A percentile compares a stretch with the other conserved stretches of the same genome.
phyloP scores from a whole-genome alignment of 2,113 vertebrate species.

The Toxotes jaculatrix region DNA sequence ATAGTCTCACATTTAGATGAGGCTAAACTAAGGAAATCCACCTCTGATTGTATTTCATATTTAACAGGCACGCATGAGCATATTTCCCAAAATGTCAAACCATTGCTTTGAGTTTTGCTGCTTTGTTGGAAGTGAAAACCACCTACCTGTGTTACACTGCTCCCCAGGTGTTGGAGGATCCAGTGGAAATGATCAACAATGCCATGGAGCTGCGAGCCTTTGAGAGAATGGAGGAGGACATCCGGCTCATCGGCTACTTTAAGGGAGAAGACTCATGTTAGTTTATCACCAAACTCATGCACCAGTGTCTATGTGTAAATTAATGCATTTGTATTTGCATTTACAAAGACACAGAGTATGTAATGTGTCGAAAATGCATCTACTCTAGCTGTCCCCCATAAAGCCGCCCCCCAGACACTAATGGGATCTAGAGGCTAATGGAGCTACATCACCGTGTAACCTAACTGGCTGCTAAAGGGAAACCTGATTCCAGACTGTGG shows the following conservation, averaged over 20 bases:
- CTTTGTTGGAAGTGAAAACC: background rate
- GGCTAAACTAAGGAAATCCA: no score
- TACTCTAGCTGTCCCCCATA: background rate
- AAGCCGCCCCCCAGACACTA: conserved; percentile 19
- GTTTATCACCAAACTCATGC: conserved; percentile 43
- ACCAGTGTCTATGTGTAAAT: background rate
- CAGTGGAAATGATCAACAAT: conserved; percentile 93
- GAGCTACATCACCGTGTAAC: conserved; percentile 26
- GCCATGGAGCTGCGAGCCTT: conserved; percentile 94
- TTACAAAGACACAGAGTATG: background rate
- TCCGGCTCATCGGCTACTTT: conserved; percentile 95
- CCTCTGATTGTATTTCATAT: no score
- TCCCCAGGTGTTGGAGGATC: conserved; percentile 92
- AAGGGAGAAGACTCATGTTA: conserved; percentile 94
- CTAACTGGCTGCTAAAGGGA: conserved; percentile 40
- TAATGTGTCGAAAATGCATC: conserved; percentile 2
- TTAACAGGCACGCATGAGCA: no score
- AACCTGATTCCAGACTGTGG: conserved; percentile 61
- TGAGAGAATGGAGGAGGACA: conserved; percentile 94
- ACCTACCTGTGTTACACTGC: background rate
- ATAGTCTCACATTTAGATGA: no score
- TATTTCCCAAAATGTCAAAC: no score
- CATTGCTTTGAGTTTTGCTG: background rate
- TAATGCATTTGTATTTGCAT: background rate
- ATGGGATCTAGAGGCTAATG: conserved; percentile 57